phyloP scores from a whole-genome alignment of 1,140 invertebrate species.

The Drosophila parabipectinata region DNA sequence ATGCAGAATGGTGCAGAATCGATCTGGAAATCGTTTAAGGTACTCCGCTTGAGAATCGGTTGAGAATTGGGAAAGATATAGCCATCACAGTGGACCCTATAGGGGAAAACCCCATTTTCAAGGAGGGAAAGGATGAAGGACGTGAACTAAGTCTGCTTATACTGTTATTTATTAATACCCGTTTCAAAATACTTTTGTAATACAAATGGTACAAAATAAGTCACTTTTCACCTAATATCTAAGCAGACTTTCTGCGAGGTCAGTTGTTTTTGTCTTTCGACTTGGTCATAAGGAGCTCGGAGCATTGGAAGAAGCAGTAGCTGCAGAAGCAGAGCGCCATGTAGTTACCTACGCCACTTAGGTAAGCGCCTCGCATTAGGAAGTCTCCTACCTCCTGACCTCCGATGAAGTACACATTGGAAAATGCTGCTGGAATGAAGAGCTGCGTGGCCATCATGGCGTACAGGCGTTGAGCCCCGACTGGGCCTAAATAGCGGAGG shows the following conservation, averaged over 20 bases:
- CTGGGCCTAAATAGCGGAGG: constrained; percentile 57
- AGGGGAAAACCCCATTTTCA: too few species aligned
- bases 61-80: too few species aligned
- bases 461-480: constrained; percentile 85
- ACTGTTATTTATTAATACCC: too few species aligned
- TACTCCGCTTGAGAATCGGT: too few species aligned
- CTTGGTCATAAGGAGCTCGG: constrained; percentile 60
- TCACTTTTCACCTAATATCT: not conserved
- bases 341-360: constrained; percentile 79
- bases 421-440: constrained; percentile 90
- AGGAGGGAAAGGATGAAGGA: too few species aligned
- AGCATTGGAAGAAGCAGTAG: constrained; percentile 81
- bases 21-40: too few species aligned
- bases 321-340: constrained; percentile 70
- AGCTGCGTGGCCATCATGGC: constrained; percentile 89
- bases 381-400: constrained; percentile 89
- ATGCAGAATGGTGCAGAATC: too few species aligned
- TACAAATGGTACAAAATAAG: constrained; percentile 5
- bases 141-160: too few species aligned
- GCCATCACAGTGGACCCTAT: too few species aligned
- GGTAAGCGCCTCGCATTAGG: constrained; percentile 85
- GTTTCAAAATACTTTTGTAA: constrained; percentile 5
- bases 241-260: constrained; percentile 27
- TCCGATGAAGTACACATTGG: constrained; percentile 94
- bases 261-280: constrained; percentile 35